phyloP scores from a whole-genome alignment of 2,797 vertebrate genomes.

The Syncerus caffer region DNA sequence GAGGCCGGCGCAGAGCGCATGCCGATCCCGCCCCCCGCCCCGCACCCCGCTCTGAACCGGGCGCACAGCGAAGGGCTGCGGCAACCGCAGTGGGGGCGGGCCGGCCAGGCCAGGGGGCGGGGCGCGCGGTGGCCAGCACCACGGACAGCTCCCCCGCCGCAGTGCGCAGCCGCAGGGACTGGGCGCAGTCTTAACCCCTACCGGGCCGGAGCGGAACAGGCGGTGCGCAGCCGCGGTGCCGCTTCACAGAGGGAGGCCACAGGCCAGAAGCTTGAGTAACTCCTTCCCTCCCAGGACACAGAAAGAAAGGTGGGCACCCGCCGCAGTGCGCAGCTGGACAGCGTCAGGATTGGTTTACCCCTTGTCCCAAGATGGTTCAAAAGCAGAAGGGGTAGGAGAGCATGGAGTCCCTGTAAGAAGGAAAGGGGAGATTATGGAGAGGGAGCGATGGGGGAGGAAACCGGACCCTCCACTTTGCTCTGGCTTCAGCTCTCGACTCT shows the following conservation, averaged over 20 bases:
- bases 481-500: background rate
- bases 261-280: slow-evolving; percentile 29
- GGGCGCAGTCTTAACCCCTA: slow-evolving; percentile 20
- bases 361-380: background rate
- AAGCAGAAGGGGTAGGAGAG: background rate
- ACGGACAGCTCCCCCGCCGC: slow-evolving; percentile 73
- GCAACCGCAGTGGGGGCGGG: slow-evolving; percentile 73
- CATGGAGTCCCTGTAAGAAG: slow-evolving; percentile 8
- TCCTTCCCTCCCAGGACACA: background rate
- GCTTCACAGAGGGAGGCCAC: background rate
- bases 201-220: background rate
- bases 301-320: slow-evolving; percentile 4
- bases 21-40: too few relatives aligned
- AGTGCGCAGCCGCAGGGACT: slow-evolving; percentile 71
- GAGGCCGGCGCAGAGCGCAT: slow-evolving; percentile 65
- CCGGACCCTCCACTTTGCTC: background rate
- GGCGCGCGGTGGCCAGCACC: slow-evolving; percentile 67
- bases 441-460: background rate
- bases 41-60: background rate
- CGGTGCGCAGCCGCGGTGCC: slow-evolving; percentile 64
- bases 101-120: slow-evolving; percentile 50
- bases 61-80: slow-evolving; percentile 50
- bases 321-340: background rate
- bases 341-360: background rate
- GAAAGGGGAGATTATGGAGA: background rate